phyloP scores from a whole-genome alignment of 2,113 vertebrate species.

The Ctenodactylus gundi region DNA sequence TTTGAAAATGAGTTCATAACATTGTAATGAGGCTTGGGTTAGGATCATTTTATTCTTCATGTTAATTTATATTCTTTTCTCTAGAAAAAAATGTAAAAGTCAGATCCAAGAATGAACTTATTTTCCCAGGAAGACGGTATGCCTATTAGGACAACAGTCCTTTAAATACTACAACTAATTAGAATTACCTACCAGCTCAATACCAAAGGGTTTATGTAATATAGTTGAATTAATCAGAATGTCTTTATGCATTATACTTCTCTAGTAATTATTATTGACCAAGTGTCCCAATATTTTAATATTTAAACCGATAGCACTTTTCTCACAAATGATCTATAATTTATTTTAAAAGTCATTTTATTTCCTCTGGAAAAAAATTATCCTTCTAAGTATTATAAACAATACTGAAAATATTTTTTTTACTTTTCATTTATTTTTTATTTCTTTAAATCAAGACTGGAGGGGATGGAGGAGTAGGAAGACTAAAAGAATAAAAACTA shows the following conservation, averaged over 20 bases:
- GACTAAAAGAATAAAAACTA: neutral
- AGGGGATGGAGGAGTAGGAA: neutral
- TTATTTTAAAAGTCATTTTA: neutral
- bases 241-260: neutral
- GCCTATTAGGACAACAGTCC: neutral
- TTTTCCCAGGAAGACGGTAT: neutral
- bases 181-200: neutral
- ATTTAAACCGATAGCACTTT: neutral
- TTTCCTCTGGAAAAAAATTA: neutral
- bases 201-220: neutral
- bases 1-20: neutral
- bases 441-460: too few relatives aligned
- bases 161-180: constrained; percentile 21
- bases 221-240: constrained; percentile 14
- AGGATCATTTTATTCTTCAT: neutral
- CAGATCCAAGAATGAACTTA: neutral
- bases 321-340: neutral
- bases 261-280: neutral
- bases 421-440: too few relatives aligned
- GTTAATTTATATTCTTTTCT: neutral
- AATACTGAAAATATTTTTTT: neutral
- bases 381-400: neutral
- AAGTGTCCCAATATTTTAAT: neutral
- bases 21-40: neutral
- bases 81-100: neutral